Percentiles rank a stretch among this genome's conserved stretches.
phyloP scores from a whole-genome alignment of 2,888 invertebrate species.

The Cecidostiba fungosa region DNA sequence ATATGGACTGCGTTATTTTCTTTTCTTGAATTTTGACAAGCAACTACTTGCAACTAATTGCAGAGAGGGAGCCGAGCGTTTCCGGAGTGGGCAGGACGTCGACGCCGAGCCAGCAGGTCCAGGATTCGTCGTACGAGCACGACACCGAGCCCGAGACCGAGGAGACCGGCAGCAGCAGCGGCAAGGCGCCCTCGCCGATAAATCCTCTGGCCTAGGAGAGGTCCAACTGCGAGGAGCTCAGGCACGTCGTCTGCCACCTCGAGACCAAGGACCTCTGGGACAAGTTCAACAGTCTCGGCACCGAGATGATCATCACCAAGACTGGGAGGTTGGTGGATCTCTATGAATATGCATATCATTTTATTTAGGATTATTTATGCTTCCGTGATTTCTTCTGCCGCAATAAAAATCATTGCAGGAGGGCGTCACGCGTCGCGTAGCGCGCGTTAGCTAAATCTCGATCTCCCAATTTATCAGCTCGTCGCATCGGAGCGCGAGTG shows the following conservation, averaged over 20 bases:
- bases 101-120: constrained; percentile 53
- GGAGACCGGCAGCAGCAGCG: constrained; percentile 78
- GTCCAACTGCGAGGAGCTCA: constrained; percentile 81
- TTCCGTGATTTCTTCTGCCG: no score
- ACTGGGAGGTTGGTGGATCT: constrained; percentile 85
- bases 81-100: constrained; percentile 73
- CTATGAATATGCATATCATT: not conserved
- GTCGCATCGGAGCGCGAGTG: constrained; percentile 63
- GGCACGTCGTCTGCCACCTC: constrained; percentile 86
- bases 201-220: constrained; percentile 83
- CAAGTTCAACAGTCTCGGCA: constrained; percentile 89
- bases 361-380: no score
- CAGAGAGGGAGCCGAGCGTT: constrained; percentile 78
- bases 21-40: no score
- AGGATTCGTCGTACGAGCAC: constrained; percentile 74
- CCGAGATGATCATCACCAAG: constrained; percentile 93
- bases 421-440: constrained; percentile 44
- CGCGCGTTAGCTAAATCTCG: constrained; percentile 54
- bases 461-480: constrained; percentile 63
- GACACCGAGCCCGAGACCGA: constrained; percentile 78
- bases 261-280: constrained; percentile 92
- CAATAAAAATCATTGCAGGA: constrained; percentile 46
- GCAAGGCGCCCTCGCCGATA: constrained; percentile 78
- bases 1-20: no score
- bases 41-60: no score